Evolutionary conservation across 2,797 vertebrate species (phyloP).

Genomic region (Pogonophryne albipinna): DNA sequence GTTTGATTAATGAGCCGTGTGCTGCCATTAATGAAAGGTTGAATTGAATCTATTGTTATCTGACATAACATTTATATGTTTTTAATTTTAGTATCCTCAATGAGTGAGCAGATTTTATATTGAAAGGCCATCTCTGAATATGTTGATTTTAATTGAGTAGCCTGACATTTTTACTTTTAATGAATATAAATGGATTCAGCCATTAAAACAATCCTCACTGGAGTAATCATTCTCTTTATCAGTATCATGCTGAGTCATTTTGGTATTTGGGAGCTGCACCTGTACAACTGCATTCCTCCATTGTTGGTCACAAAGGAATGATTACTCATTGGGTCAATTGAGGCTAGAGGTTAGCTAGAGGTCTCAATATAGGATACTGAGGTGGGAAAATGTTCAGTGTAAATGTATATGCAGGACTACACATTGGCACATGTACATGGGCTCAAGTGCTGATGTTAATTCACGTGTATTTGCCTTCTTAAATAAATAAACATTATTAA

Average conservation of each 20-base stretch:
- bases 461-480: no score
- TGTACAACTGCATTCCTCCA: conserved; percentile 16
- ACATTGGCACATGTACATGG: no score
- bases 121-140: neutral
- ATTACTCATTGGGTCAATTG: neutral
- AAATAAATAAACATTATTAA: no score
- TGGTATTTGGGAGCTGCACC: neutral
- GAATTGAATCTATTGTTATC: neutral
- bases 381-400: no score
- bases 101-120: neutral
- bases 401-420: no score
- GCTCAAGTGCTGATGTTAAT: no score
- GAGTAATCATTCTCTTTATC: neutral
- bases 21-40: conserved; percentile 5
- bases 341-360: neutral
- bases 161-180: neutral
- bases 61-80: neutral
- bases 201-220: neutral
- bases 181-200: neutral
- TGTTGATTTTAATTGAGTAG: neutral
- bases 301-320: neutral
- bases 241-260: conserved; percentile 7
- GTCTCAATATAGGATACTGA: no score
- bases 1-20: conserved; percentile 18
- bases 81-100: neutral